Percentiles rank a stretch among this genome's conserved stretches.
Conservation (phyloP, 2,113 vertebrate genomes). For the Lagopus leucura region DNA sequence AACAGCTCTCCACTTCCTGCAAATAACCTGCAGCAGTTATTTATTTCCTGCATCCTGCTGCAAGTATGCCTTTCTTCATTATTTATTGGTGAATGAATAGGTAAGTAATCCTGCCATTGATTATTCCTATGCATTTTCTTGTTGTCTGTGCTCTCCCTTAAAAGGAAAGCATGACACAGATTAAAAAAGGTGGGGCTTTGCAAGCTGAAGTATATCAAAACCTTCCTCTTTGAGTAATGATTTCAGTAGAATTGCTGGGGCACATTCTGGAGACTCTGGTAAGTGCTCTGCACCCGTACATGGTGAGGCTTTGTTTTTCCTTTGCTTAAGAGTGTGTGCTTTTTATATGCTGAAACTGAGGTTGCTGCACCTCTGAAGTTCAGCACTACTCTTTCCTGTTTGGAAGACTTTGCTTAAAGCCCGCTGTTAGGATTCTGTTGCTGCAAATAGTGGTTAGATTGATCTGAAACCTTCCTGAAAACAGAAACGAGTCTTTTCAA, state of each 20-base stretch:
- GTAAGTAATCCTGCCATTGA: neutral
- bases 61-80: neutral
- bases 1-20: neutral
- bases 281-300: neutral
- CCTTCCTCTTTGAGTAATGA: constrained; percentile 21
- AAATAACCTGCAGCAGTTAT: neutral
- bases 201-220: constrained; percentile 23
- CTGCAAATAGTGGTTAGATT: neutral
- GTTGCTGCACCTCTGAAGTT: neutral
- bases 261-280: constrained; percentile 6
- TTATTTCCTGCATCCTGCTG: neutral
- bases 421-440: neutral
- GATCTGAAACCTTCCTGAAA: neutral
- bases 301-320: neutral
- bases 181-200: constrained; percentile 61
- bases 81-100: neutral
- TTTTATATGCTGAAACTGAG: neutral
- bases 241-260: constrained; percentile 8
- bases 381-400: accelerated
- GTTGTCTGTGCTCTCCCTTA: neutral
- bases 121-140: neutral
- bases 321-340: neutral
- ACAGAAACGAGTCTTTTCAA: neutral
- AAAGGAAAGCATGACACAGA: constrained; percentile 41
- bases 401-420: neutral